phyloP scores from a whole-genome alignment of 2,113 vertebrate genomes.

The Orcinus orca region DNA sequence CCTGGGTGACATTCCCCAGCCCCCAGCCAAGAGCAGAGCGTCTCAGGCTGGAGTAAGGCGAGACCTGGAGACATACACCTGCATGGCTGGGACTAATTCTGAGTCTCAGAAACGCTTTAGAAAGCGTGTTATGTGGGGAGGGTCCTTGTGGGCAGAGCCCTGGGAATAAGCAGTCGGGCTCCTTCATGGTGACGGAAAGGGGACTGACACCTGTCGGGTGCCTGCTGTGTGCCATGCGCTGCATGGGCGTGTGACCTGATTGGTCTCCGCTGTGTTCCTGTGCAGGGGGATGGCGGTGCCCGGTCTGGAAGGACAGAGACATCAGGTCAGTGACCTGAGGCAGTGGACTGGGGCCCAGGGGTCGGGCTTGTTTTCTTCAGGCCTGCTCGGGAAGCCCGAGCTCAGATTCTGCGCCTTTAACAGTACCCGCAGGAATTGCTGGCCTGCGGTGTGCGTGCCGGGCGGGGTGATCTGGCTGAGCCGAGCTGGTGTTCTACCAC shows the following conservation, averaged over 20 bases:
- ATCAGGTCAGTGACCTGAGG: accelerated
- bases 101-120: not conserved
- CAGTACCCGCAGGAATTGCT: not conserved
- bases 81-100: not conserved
- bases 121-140: not conserved
- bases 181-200: not conserved
- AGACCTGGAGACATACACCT: not conserved
- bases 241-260: not conserved
- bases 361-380: not conserved
- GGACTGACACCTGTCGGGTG: not conserved
- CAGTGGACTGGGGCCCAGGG: not conserved
- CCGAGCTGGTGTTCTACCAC: not conserved
- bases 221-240: not conserved
- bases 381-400: not conserved
- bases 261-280: not conserved
- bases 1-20: accelerated
- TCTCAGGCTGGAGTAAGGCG: not conserved
- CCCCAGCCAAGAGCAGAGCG: not conserved
- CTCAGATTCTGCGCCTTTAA: not conserved
- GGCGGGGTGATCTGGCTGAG: not conserved
- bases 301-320: not conserved
- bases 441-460: not conserved
- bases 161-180: not conserved
- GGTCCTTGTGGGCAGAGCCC: not conserved
- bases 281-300: accelerated